Evolutionary conservation across 2,797 vertebrate species (phyloP).

Genomic region (Crenichthys baileyi): DNA sequence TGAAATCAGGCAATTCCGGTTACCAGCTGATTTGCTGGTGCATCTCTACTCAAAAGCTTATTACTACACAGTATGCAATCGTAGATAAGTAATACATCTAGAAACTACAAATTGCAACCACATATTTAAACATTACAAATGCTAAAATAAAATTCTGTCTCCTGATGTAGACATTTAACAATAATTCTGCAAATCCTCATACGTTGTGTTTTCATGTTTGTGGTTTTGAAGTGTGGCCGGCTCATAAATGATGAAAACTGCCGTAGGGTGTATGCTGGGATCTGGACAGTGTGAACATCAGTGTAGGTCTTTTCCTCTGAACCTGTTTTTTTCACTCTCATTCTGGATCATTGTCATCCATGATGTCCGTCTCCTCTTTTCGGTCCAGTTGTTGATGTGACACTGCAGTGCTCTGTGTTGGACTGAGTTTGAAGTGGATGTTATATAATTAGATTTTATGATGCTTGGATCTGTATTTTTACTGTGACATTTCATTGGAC

Average conservation of each 20-base stretch:
- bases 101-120: not conserved
- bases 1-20: not conserved
- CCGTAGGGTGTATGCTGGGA: not conserved
- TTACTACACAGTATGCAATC: too few species aligned
- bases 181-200: not conserved
- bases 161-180: too few species aligned
- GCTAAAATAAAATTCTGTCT: not conserved
- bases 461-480: conserved; percentile 24
- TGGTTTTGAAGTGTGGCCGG: not conserved
- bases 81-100: not conserved
- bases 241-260: not conserved
- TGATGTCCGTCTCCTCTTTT: conserved; percentile 62
- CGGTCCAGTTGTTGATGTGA: conserved; percentile 59
- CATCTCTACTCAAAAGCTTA: not conserved
- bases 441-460: conserved; percentile 20
- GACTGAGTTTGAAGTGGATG: conserved; percentile 48
- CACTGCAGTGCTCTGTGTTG: conserved; percentile 55
- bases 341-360: conserved; percentile 69
- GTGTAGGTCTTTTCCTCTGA: conserved; percentile 61
- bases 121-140: not conserved
- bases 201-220: not conserved
- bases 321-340: conserved; percentile 54
- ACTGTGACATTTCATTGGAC: conserved; percentile 13
- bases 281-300: conserved; percentile 33
- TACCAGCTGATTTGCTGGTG: not conserved